Conservation (phyloP, 2,888 invertebrate genomes). For the Drosophila vallismaia region DNA sequence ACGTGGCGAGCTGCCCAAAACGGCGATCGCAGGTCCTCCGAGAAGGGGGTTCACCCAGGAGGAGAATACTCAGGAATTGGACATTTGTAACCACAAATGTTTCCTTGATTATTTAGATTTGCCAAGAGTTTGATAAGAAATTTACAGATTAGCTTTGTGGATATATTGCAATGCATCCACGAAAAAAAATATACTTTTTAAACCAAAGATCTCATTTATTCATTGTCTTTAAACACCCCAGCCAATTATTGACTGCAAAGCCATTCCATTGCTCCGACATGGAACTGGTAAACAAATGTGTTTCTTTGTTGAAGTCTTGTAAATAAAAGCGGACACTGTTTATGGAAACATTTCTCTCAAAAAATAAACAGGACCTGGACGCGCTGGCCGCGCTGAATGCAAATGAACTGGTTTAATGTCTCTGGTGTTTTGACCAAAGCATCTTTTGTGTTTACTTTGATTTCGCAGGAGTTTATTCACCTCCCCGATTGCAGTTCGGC, state of each 20-base stretch:
- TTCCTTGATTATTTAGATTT: neutral
- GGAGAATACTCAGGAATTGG: neutral
- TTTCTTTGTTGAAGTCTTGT: slow-evolving; percentile 45
- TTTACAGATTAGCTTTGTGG: too few relatives aligned
- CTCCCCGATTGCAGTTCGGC: slow-evolving; percentile 25
- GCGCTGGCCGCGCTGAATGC: slow-evolving; percentile 17
- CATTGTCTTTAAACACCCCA: neutral
- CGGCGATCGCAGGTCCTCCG: slow-evolving; percentile 38
- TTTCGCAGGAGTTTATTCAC: slow-evolving; percentile 57
- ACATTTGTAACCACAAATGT: slow-evolving; percentile 36
- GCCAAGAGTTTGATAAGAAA: too few relatives aligned
- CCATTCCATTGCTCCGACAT: slow-evolving; percentile 17
- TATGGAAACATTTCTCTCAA: slow-evolving; percentile 45
- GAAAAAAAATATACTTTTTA: too few relatives aligned
- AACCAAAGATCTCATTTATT: neutral
- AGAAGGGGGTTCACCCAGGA: neutral
- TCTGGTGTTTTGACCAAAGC: slow-evolving; percentile 29
- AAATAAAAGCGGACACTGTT: slow-evolving; percentile 48
- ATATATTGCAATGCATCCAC: too few relatives aligned
- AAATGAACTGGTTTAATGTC: slow-evolving; percentile 31
- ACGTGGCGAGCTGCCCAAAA: slow-evolving; percentile 47
- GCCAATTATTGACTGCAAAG: slow-evolving; percentile 23
- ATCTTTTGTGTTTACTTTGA: slow-evolving; percentile 38
- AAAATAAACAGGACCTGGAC: slow-evolving; percentile 58
- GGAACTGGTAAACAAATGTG: slow-evolving; percentile 17